Evolutionary conservation across 2,888 invertebrate species (phyloP), one percentile per base, ranked within the genome.

Genomic region (Trypoxylon attenuatum): DNA sequence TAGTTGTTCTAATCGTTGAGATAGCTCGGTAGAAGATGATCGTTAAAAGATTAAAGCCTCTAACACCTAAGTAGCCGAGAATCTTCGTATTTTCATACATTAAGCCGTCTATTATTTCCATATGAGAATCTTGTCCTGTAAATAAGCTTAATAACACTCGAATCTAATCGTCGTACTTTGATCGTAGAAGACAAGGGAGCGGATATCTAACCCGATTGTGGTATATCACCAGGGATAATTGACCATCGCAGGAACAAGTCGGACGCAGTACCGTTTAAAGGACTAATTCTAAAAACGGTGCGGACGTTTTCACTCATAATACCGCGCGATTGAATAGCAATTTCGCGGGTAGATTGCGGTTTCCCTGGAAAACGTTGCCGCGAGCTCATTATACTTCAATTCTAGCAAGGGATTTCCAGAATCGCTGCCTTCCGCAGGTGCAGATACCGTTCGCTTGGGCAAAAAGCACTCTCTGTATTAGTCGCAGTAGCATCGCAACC

Each of bases 311-410:
- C 51, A 46, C 59, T 62, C 51, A 29, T 25, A 47, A 38, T 65
- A 46, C 57, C 51, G 51, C 38, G 51, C 42, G 16, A 52, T 52
- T 49, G 27, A 49, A 29, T 65, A 57, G 57, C 57, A 49, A 52
- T 66, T 49, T 58, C 43, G 58, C 47, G 66, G 55, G 15, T 45
- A 6, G 49, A 49, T 56, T 68, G 68, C 52, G 68, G 61, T 68
- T 68, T 57, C 42, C 21, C 22, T 23, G 51, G 55, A 50, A 52
- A 46, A n/a, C 56, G 53, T 49, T 23, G 47, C 5, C 61, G 53
- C 50, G n/a, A n/a, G n/a, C n/a, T 53, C 61, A 62, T 69, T 69
- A 67, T 54, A 54, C 38, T 62, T 61, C 56, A 67, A 68, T 69
- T 42, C 25, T 49, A 50, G 50, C 45, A 45, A 54, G 54, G 29